These are phyloP conservation scores for Cepphus grylle DNA, from an alignment of 2,113 vertebrate genomes.

Conservation along the genomic window DNA sequence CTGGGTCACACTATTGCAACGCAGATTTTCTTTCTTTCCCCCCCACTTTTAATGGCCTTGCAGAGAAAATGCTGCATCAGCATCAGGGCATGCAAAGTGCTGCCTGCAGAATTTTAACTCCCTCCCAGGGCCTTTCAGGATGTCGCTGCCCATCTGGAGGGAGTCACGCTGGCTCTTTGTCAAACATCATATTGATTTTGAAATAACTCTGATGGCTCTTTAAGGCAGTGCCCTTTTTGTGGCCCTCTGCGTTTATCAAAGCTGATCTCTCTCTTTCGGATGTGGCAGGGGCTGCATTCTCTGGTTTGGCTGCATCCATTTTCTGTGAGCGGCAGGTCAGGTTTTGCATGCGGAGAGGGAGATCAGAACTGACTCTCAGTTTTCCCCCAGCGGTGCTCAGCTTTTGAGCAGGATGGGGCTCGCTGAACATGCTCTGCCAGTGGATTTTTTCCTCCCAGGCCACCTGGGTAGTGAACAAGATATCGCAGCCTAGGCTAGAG, in stretches of 20 bases:
- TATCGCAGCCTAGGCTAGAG: neutral
- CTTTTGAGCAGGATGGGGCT: neutral
- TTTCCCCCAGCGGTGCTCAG: neutral
- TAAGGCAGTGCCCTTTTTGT: neutral
- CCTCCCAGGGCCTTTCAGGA: neutral
- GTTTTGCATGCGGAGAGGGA: neutral
- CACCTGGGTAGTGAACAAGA: neutral
- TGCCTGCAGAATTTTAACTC: constrained; percentile 15
- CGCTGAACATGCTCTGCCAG: neutral
- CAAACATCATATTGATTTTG: constrained; percentile 50
- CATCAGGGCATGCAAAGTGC: neutral
- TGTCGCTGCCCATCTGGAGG: constrained; percentile 8
- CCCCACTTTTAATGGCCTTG: neutral
- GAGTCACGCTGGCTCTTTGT: neutral
- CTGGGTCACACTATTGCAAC: neutral
- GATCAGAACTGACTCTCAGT: neutral
- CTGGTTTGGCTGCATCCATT: neutral
- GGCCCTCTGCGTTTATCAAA: neutral
- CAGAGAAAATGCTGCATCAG: neutral
- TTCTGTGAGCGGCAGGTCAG: neutral
- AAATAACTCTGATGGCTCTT: constrained; percentile 18
- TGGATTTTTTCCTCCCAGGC: neutral
- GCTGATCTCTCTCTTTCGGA: neutral
- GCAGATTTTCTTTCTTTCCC: neutral
- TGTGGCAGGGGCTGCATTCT: neutral